phyloP scores from a whole-genome alignment of 2,113 vertebrate species.

The Zapus hudsonius region DNA sequence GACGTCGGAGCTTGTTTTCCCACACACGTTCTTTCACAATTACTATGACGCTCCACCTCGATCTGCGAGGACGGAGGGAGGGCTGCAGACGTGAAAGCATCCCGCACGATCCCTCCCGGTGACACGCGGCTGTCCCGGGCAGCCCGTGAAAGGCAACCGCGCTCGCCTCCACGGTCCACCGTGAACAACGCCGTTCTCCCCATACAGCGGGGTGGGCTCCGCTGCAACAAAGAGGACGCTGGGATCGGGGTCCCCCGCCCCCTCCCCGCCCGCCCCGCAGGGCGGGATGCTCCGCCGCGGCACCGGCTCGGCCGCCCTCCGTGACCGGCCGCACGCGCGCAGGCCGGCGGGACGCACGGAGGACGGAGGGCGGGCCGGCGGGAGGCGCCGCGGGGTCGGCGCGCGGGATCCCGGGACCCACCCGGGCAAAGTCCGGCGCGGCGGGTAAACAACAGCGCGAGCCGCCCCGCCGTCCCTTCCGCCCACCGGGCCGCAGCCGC shows the following conservation, averaged over 20 bases:
- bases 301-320: not conserved
- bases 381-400: not conserved
- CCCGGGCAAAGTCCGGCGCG: not conserved
- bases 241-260: not conserved
- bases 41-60: constrained; percentile 25
- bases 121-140: not conserved
- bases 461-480: not conserved
- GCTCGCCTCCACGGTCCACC: not conserved
- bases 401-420: not conserved
- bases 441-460: constrained; percentile 7
- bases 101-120: not conserved
- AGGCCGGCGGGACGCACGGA: not conserved
- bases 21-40: constrained; percentile 40
- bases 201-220: not conserved
- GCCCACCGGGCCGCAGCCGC: not conserved
- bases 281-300: not conserved
- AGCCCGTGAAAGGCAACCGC: constrained; percentile 26
- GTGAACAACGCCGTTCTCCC: too few relatives aligned
- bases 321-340: not conserved
- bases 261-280: not conserved
- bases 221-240: constrained; percentile 31
- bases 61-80: not conserved
- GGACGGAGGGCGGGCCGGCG: not conserved
- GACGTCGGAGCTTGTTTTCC: not conserved
- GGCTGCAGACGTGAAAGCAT: not conserved